These are phyloP conservation scores for Moxostoma hubbsi DNA, from an alignment of 2,797 vertebrate species.

Conservation along the genomic window DNA sequence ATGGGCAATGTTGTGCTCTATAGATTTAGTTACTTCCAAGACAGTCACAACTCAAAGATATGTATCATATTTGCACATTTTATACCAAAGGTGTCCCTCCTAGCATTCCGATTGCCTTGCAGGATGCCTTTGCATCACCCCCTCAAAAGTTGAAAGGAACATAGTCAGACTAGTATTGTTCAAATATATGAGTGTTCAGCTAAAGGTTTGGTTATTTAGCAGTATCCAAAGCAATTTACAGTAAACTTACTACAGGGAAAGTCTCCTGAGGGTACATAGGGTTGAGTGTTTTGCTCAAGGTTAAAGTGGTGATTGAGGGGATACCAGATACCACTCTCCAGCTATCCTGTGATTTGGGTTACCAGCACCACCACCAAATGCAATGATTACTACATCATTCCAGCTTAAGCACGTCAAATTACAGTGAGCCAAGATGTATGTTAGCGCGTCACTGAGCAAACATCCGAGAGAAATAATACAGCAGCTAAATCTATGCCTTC, in stretches of 20 bases:
- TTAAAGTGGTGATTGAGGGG: no score
- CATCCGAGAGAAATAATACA: constrained; percentile 50
- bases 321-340: no score
- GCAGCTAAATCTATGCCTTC: constrained; percentile 5
- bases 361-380: constrained; percentile 23
- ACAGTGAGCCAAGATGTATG: neutral
- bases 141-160: no score
- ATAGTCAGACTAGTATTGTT: no score
- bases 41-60: neutral
- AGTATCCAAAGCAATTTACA: no score
- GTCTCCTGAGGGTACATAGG: neutral
- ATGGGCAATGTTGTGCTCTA: constrained; percentile 27
- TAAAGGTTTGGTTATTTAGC: no score
- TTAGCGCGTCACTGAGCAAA: constrained; percentile 43
- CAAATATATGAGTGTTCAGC: no score
- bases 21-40: constrained; percentile 10
- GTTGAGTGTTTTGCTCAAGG: neutral
- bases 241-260: no score
- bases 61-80: neutral
- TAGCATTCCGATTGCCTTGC: no score
- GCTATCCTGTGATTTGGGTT: neutral
- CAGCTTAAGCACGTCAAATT: neutral
- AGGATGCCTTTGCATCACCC: no score
- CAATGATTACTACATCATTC: constrained; percentile 21
- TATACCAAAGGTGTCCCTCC: no score